Evolutionary conservation across 2,113 vertebrate genomes (phyloP).

Genomic region (Brachyhypopomus occidentalis): DNA sequence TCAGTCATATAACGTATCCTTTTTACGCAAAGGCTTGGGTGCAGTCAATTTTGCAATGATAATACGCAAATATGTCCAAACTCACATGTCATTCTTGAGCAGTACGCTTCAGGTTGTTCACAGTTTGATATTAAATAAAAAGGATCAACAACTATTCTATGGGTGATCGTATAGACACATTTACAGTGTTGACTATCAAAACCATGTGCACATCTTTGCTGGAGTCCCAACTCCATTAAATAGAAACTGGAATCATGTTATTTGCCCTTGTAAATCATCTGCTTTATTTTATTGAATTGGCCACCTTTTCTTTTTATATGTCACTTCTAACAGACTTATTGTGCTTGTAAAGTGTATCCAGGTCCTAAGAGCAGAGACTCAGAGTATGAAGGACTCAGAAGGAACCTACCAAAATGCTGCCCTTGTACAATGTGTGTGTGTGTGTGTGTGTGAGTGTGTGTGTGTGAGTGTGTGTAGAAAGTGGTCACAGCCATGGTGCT

Average conservation of each 20-base stretch:
- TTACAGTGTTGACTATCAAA: neutral
- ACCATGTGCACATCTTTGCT: neutral
- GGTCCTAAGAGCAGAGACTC: neutral
- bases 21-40: neutral
- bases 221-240: neutral
- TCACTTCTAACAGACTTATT: neutral
- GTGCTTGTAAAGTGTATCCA: neutral
- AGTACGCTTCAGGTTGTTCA: neutral
- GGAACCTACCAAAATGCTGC: neutral
- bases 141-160: neutral
- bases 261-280: conserved; percentile 1
- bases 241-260: neutral
- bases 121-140: conserved; percentile 19
- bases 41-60: neutral
- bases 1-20: neutral
- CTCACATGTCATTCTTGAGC: neutral
- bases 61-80: conserved; percentile 23
- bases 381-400: neutral
- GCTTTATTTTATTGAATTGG: neutral
- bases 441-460: neutral
- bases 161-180: neutral
- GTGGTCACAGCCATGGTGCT: neutral
- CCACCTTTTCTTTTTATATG: neutral
- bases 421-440: neutral
- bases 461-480: neutral